A percentile compares a stretch with the other conserved stretches of the same genome.
phyloP scores from a whole-genome alignment of 53 echinoderm and acorn worm genomes.

The Crossaster papposus region DNA sequence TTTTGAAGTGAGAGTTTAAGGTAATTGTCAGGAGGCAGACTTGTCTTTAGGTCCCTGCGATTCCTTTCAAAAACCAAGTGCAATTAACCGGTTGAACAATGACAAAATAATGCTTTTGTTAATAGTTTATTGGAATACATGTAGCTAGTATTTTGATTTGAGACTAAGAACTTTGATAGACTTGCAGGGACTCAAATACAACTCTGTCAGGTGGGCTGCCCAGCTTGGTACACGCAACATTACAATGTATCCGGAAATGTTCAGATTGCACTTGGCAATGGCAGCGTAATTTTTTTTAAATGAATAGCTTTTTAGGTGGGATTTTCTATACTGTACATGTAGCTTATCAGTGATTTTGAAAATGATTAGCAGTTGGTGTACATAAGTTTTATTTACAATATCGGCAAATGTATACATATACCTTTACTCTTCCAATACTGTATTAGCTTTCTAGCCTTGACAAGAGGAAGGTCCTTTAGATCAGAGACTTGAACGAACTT shows the following conservation, averaged over 20 bases:
- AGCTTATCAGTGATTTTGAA: not conserved
- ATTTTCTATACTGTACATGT: not conserved
- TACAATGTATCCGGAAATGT: not conserved
- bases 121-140: no score
- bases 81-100: no score
- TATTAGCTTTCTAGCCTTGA: slow-evolving; percentile 4
- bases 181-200: no score
- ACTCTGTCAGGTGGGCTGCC: no score
- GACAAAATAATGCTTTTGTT: no score
- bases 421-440: slow-evolving; percentile 16
- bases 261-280: not conserved
- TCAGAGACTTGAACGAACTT: not conserved
- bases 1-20: no score
- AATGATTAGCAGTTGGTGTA: not conserved
- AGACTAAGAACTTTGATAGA: no score
- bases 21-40: no score
- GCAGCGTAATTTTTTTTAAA: not conserved
- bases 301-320: not conserved
- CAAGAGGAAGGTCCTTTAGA: not conserved
- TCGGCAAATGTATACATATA: not conserved
- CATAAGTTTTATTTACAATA: not conserved
- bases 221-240: not conserved
- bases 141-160: no score
- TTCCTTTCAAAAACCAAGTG: no score
- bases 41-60: no score